A percentile compares a stretch with the other conserved stretches of the same genome.
These are phyloP conservation scores for Priocnemis perturbator DNA, from an alignment of 2,888 invertebrate species.

Conservation along the genomic window DNA sequence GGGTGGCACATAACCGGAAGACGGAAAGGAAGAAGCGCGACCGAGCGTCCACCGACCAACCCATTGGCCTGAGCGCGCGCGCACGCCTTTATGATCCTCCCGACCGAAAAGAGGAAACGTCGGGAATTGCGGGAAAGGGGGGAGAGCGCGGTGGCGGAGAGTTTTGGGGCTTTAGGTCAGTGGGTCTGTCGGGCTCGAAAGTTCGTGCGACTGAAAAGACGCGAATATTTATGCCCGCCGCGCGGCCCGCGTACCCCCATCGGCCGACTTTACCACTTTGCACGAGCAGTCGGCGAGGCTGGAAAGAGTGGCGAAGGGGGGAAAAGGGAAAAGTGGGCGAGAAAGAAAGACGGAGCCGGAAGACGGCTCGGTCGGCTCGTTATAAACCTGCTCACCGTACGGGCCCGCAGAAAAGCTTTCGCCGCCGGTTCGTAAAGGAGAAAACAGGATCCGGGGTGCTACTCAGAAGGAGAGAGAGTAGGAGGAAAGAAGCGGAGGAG, in stretches of 20 bases:
- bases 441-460: too few species aligned
- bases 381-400: conserved; percentile 6
- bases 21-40: conserved; percentile 20
- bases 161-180: conserved; percentile 59
- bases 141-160: not conserved
- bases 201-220: conserved; percentile 43
- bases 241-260: conserved; percentile 28
- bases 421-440: conserved; percentile 13
- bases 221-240: conserved; percentile 61
- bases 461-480: conserved; percentile 8
- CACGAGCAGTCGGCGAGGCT: conserved; percentile 4
- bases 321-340: not conserved
- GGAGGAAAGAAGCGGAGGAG: not conserved
- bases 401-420: not conserved
- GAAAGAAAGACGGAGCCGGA: not conserved
- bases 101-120: not conserved
- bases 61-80: too few species aligned
- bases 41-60: conserved; percentile 10
- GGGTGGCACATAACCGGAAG: conserved; percentile 10
- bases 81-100: conserved; percentile 23
- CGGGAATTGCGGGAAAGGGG: not conserved
- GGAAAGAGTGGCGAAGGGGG: not conserved
- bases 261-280: conserved; percentile 35
- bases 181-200: conserved; percentile 53
- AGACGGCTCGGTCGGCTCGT: not conserved